Evolutionary conservation across 2,888 invertebrate genomes (phyloP).

Genomic region (Eupithecia dodoneata): DNA sequence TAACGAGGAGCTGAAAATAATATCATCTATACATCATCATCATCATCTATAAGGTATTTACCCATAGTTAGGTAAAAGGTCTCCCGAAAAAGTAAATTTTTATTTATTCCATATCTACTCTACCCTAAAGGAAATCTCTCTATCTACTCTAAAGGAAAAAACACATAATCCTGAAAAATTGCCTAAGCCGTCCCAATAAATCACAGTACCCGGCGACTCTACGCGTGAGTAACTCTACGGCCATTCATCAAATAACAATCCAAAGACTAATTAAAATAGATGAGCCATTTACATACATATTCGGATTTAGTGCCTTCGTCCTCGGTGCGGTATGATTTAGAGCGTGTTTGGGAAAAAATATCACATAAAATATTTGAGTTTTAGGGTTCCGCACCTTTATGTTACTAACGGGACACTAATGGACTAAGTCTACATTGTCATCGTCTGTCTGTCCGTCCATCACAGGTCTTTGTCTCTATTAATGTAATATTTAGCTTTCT

Average conservation of each 20-base stretch:
- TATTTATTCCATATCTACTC: not conserved
- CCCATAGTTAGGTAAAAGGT: not conserved
- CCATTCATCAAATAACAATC: conserved; percentile 43
- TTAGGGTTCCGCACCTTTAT: not conserved
- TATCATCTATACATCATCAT: not conserved
- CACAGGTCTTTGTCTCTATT: not conserved
- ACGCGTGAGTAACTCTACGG: conserved; percentile 15
- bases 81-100: not conserved
- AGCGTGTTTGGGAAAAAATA: conserved; percentile 6
- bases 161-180: conserved; percentile 2
- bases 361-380: not conserved
- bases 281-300: conserved; percentile 57
- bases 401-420: not conserved
- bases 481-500: too few species aligned
- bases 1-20: not conserved
- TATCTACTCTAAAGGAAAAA: not conserved
- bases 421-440: not conserved
- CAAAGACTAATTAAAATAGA: conserved; percentile 79
- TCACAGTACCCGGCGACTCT: conserved; percentile 19
- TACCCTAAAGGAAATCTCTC: too few species aligned
- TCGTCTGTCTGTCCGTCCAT: not conserved
- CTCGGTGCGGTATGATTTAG: conserved; percentile 19
- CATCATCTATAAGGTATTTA: too few species aligned
- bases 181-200: not conserved
- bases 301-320: conserved; percentile 61